A percentile compares a stretch with the other conserved stretches of the same genome.
Evolutionary conservation across 1,140 invertebrate genomes (phyloP).

Genomic region (Drosophila micromelanica): DNA sequence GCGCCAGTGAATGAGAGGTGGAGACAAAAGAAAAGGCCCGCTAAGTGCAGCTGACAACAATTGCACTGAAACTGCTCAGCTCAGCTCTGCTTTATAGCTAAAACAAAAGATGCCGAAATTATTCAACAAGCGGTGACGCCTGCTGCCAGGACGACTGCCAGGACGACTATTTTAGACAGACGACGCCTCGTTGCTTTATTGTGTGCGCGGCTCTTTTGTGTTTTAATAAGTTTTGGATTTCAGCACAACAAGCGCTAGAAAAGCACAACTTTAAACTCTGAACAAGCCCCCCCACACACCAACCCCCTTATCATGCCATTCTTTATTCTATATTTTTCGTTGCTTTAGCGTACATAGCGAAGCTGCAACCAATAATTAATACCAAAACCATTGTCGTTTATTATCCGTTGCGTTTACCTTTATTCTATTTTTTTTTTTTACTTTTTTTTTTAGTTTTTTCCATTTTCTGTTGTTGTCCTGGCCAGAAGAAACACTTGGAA

Average conservation of each 20-base stretch:
- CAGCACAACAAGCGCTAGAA: slow-evolving; percentile 53
- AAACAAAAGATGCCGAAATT: slow-evolving; percentile 71
- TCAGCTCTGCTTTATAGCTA: slow-evolving; percentile 1
- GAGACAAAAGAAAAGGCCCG: slow-evolving; percentile 52
- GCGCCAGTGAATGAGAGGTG: neutral
- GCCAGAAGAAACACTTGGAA: slow-evolving; percentile 3
- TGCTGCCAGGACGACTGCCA: slow-evolving; percentile 47
- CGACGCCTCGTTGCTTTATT: slow-evolving; percentile 10
- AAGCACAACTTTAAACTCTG: slow-evolving; percentile 54
- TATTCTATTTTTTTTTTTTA: slow-evolving; percentile 11
- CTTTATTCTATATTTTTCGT: slow-evolving; percentile 21
- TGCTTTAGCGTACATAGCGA: slow-evolving; percentile 48
- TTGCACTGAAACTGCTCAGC: slow-evolving; percentile 45
- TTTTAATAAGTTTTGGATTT: slow-evolving; percentile 77
- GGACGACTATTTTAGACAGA: slow-evolving; percentile 25
- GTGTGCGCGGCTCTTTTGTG: slow-evolving; percentile 55
- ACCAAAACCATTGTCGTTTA: slow-evolving; percentile 68
- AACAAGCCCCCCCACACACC: slow-evolving; percentile 29
- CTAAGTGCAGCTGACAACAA: slow-evolving; percentile 79
- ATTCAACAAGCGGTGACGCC: slow-evolving; percentile 66
- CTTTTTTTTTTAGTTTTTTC: slow-evolving; percentile 19
- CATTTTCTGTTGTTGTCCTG: slow-evolving; percentile 28
- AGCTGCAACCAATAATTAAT: slow-evolving; percentile 75
- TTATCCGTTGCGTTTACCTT: slow-evolving; percentile 46
- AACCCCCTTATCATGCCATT: slow-evolving; percentile 32